Evolutionary conservation across 2,888 invertebrate genomes (phyloP), one percentile per base, ranked within the genome.

Genomic region (Dendrolimus houi): DNA sequence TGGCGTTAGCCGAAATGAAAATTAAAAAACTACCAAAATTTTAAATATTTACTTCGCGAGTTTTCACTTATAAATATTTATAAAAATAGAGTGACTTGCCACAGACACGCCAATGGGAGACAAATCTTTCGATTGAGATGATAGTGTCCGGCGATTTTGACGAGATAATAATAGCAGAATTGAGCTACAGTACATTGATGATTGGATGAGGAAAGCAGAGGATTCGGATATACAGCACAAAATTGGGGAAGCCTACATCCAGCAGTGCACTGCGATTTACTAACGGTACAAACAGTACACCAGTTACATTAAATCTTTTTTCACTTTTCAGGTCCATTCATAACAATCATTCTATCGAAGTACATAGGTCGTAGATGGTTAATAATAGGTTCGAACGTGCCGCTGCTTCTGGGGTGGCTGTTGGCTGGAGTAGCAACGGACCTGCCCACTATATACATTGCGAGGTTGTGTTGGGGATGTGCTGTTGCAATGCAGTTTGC

Each of bases 341-440:
- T 92, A 54, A 95, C 95, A 9, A 95, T 95, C 10, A 92, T 92
- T 0, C 81, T 94, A 12, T 93, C 94, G 0, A 93, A 93, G 63
- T 91, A 90, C 80, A 85, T 94, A 56, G 96, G 96, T 0, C 91
- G 95, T 0, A 95, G 95, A 67, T 92, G 91, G 85, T 92, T 94
- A 1, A 85, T 96, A 60, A 84, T 96, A 42, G 83, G 93, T 10
- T 93, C 95, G 60, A 92, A 93, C 53, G 60, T 94, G 0, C 95
- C 95, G 0, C 94, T 95, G 60, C 81, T 95, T 0, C 69, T 95
- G 29, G 95, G 96, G 9, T 97, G 95, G 92, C 72, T 93, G n/a
- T 80, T 95, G 54, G 92, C 95, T 55, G 93, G 93, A 17, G 92
- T 93, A 52, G 92, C 93, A 10, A 79, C 79, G 8, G 68, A 81